Conservation (phyloP, 1,140 invertebrate genomes). For the Papilio polyxenes region DNA sequence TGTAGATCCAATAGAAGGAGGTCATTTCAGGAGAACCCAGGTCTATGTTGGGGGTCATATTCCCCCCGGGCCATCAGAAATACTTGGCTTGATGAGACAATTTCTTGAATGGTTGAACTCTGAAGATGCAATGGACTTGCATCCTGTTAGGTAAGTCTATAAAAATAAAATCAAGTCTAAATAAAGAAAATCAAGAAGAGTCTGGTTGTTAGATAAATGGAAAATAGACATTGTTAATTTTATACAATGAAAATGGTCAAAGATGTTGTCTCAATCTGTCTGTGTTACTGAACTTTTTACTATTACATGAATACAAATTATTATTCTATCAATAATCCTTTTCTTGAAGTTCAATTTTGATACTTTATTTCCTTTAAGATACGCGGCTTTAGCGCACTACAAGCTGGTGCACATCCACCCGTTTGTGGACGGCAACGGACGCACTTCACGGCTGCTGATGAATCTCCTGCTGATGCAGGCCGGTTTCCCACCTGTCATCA, state of each 20-base stretch:
- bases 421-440: constrained; percentile 95
- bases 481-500: constrained; percentile 98
- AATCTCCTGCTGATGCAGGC: constrained; percentile 98
- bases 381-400: constrained; percentile 97
- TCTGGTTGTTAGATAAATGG: neutral
- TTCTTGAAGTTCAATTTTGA: too few relatives aligned
- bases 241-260: too few relatives aligned
- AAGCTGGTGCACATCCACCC: constrained; percentile 98
- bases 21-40: constrained; percentile 89
- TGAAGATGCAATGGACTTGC: constrained; percentile 89
- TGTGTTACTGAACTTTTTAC: too few relatives aligned
- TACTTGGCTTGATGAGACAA: constrained; percentile 91
- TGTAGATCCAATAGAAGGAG: constrained; percentile 94
- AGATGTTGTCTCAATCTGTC: too few relatives aligned
- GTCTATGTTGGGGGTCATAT: constrained; percentile 96
- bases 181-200: neutral
- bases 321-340: too few relatives aligned
- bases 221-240: too few relatives aligned
- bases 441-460: constrained; percentile 97
- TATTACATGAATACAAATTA: too few relatives aligned
- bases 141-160: constrained; percentile 89
- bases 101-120: constrained; percentile 96
- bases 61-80: constrained; percentile 91
- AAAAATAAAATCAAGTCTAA: too few relatives aligned
- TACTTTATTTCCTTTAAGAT: constrained; percentile 77